A percentile compares a stretch with the other conserved stretches of the same genome.
These are phyloP conservation scores for Catocala fraxini DNA, from an alignment of 2,888 invertebrate species.

Conservation along the genomic window DNA sequence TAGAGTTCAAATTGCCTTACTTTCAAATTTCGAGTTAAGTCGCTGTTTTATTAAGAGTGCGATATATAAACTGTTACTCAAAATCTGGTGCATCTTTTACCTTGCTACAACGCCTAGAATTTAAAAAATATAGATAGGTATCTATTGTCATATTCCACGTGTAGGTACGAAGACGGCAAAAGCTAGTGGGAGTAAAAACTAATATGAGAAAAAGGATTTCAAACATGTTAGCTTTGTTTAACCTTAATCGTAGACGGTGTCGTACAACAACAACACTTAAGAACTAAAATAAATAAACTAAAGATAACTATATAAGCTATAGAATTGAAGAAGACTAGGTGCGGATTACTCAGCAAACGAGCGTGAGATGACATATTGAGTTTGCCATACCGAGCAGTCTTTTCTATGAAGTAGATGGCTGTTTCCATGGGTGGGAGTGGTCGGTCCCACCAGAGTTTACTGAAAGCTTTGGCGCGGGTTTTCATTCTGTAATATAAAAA, in stretches of 20 bases:
- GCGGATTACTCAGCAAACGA: conserved; percentile 44
- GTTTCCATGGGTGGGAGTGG: conserved; percentile 61
- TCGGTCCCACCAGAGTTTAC: conserved; percentile 58
- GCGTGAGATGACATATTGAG: conserved; percentile 57
- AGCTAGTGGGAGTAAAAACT: too few relatives aligned
- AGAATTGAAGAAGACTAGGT: conserved; percentile 53
- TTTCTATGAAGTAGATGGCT: conserved; percentile 63
- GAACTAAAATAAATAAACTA: conserved; percentile 4
- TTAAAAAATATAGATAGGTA: too few relatives aligned
- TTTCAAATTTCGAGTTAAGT: too few relatives aligned
- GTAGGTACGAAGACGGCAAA: too few relatives aligned
- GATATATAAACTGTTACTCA: too few relatives aligned
- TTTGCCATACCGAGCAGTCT: conserved; percentile 53
- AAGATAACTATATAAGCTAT: conserved; percentile 38
- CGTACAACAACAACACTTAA: conserved; percentile 14
- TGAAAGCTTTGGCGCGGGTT: conserved; percentile 52
- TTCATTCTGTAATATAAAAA: conserved; percentile 51
- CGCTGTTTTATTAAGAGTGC: too few relatives aligned
- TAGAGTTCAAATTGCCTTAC: too few relatives aligned
- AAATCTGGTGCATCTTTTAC: too few relatives aligned
- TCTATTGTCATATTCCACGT: too few relatives aligned
- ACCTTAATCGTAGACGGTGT: conserved; percentile 18
- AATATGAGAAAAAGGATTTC: neutral
- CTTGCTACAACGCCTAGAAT: too few relatives aligned
- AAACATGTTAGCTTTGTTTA: conserved; percentile 25